Base-by-base conservation (phyloP, 2,888 invertebrate species). In the Ophion slaviceki region DNA sequence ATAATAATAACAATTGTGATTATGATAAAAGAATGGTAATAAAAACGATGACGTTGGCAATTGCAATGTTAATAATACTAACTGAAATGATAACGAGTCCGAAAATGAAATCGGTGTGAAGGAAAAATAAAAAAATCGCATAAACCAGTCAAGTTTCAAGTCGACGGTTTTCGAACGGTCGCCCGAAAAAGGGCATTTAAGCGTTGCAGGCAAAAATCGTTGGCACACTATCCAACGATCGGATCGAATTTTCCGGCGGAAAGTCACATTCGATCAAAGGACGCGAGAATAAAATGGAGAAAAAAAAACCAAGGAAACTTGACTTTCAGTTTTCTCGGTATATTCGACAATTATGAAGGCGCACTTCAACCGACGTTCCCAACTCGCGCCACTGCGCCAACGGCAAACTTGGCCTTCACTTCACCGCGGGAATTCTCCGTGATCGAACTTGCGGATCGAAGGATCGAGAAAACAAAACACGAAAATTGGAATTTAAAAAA, bases 321-420 rank as follows among this genome's bases (percentile, higher is more conserved):
- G 45, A 45, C 6, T 10, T 28, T 57, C 71, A 24, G 17, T 28
- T 17, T 28, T 2, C 53, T n/a, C 17, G 28, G 17, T n/a, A 53
- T n/a, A 6, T 20, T 71, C 14, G 6, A n/a, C 24, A 36, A 40
- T 14, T 2, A 40, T 36, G 17, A 67, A 28, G 64, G 47, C 40
- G 11, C 80, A 80, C 80, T 75, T 57, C 36, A 10, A 36, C 11
- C 32, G 59, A 76, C n/a, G 5, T 32, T 80, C 64, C n/a, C 59
- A 62, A 64, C 47, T 17, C 62, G 45, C 75, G 64, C 10, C 11
- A 47, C 47, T 14, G 47, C 14, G 47, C 47, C 11, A 47, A 47
- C 47, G 47, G 47, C 47, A 47, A 47, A 47, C 47, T 47, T 47
- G 61, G 24, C 61, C 20, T 61, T 61, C 20, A 61, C 24, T 47